These are phyloP conservation scores for Zophobas atratus DNA, from an alignment of 1,140 invertebrate genomes.

Conservation along the genomic window DNA sequence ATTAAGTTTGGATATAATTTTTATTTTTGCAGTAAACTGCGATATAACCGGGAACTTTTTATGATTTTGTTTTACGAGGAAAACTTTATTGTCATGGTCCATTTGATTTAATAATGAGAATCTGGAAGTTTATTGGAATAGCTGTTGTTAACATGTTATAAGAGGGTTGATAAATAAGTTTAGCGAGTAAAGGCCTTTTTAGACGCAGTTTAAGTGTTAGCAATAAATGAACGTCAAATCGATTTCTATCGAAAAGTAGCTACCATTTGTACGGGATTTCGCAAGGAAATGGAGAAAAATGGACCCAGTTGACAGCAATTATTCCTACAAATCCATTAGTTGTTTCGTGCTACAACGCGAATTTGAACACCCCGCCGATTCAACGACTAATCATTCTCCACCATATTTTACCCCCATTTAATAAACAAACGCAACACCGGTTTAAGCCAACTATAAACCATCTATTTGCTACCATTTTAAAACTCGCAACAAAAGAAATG, in stretches of 20 bases:
- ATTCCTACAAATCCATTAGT: constrained; percentile 57
- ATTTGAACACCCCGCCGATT: too few relatives aligned
- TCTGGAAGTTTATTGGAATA: constrained; percentile 30
- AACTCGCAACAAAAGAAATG: too few relatives aligned
- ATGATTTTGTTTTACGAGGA: constrained; percentile 33
- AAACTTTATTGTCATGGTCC: constrained; percentile 33
- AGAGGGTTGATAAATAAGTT: constrained; percentile 56
- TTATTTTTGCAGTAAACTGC: constrained; percentile 24
- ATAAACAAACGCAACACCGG: too few relatives aligned
- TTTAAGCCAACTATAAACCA: too few relatives aligned
- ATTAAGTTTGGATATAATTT: constrained; percentile 26
- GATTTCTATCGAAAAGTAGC: constrained; percentile 59
- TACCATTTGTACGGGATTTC: constrained; percentile 55
- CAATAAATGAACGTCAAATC: constrained; percentile 61
- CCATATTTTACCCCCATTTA: too few relatives aligned
- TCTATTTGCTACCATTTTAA: too few relatives aligned
- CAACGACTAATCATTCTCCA: too few relatives aligned
- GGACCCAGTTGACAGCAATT: constrained; percentile 55
- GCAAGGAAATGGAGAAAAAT: constrained; percentile 51
- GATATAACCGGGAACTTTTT: constrained; percentile 15
- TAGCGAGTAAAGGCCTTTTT: constrained; percentile 54
- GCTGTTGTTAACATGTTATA: constrained; percentile 42
- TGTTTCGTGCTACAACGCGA: constrained; percentile 10
- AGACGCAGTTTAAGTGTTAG: constrained; percentile 55
- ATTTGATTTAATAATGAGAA: constrained; percentile 43